Base-by-base conservation (phyloP, 1,140 invertebrate species). In the Drosophila miranda region DNA sequence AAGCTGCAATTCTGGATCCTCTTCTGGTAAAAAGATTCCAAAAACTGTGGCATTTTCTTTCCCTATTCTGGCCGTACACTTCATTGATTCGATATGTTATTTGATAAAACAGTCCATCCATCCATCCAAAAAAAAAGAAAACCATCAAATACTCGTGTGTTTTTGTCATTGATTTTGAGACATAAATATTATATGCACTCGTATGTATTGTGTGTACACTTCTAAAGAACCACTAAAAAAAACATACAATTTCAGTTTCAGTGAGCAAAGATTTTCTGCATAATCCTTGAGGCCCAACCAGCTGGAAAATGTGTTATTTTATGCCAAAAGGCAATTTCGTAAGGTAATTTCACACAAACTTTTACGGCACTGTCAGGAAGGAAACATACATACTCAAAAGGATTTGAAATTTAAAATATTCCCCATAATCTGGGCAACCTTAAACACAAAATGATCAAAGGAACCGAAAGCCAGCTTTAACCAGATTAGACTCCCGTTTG, bases 281-380 rank as follows among this genome's bases (percentile, higher is more conserved):
- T 87, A 86, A 75, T 86, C 64, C 69, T 71, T 63, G 59, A 59
- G 34, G 42, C 48, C 54, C 51, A 59, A 54, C 79, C 70, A 83
- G 66, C 58, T 54, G 62, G 62, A 70, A 83, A 79, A 83, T 72
- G 74, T 83, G 70, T 82, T 84, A 70, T 75, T 75, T 83, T 75
- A 74, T 78, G 78, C 71, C 63, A 58, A 13, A 13, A 75, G 60
- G 45, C 63, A 58, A 63, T 64, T 70, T 59, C 56, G 48, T 69
- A 59, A 51, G 68, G 61, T 63, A 76, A 81, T 74, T 77, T 68
- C 53, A 54, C 30, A 13, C 0, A 44, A 70, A 70, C 54, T 70
- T 70, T 70, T 59, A 70, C 67, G 59, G 67, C 66, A 69, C 66
- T 69, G n/a, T n/a, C n/a, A n/a, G n/a, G 56, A 8, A 52, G 56